Evolutionary conservation across 2,797 vertebrate genomes (phyloP), one percentile per base, ranked within the genome.

Genomic region (Falco columbarius): DNA sequence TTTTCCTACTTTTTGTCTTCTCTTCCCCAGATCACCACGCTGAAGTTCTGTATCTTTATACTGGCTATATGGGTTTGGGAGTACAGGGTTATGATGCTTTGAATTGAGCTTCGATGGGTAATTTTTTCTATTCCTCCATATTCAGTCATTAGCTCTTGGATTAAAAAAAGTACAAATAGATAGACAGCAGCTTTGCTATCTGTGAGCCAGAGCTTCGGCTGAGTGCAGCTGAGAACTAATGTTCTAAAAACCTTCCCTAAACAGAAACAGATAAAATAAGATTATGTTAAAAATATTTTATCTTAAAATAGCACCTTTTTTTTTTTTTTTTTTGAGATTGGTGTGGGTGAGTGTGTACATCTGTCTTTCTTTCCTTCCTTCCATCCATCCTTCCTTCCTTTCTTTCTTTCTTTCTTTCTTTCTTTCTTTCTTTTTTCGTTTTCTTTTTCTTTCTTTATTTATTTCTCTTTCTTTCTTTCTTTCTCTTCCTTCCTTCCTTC

Each of bases 301-400:
- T 61, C 86, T 74, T 61, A 81, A 75, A 77, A 70, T 74, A 81
- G 6, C 2, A 70, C 4, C 68, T 66, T 7, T 36, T 36, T 36
- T 36, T 36, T 36, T 36, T 65, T 93, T 46, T 46, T 8, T 73
- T 77, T 65, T 13, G 32, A 71, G 20, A 51, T 13, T 62, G 11
- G 11, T 26, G 3, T 12, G 21, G 4, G 3, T 8, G 13, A 4
- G 6, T 30, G 14, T 5, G 3, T 9, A 4, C 21, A 4, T 34
- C 20, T 40, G 52, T 77, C 32, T 65, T 46, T 7, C 18, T 55
- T 67, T 36, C 36, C 36, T 36, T 36, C 36, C 36, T 36, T 36
- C 36, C 36, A 36, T 10, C 36, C 36, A 36, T 36, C 36, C 36
- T 10, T 36, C 36, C 36, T 23, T 42, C 15, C 17, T 42, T 17